Percentiles rank a stretch among this genome's conserved stretches.
Evolutionary conservation across 2,888 invertebrate species (phyloP).

Genomic region (Leistus spinibarbis): DNA sequence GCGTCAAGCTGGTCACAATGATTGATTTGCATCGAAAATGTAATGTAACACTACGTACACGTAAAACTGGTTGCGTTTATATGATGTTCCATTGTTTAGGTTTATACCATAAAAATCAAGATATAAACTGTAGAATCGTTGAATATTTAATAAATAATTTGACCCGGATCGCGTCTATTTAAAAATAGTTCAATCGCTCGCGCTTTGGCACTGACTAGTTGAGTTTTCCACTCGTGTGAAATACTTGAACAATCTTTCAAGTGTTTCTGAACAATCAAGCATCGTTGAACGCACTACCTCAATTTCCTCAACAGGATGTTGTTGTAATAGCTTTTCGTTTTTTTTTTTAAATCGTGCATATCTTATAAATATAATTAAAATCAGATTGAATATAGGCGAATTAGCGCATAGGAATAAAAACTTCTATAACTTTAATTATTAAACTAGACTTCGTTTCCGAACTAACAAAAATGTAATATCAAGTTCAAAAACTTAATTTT

Average conservation of each 20-base stretch:
- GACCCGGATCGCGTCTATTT: not conserved
- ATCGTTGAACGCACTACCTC: not conserved
- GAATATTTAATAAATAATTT: not conserved
- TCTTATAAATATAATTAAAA: not conserved
- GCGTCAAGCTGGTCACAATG: no score
- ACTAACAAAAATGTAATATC: not conserved
- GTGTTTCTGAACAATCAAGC: not conserved
- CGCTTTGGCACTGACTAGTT: not conserved
- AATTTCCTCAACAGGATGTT: not conserved
- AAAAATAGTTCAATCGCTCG: not conserved
- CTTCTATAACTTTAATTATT: not conserved
- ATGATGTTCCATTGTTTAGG: no score
- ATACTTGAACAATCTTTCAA: not conserved
- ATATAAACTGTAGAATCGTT: not conserved
- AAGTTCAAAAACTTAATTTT: not conserved
- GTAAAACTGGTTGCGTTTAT: no score
- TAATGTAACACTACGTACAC: no score
- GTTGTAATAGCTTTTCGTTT: not conserved
- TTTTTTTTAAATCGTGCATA: no score
- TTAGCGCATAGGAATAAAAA: not conserved
- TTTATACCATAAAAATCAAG: no score
- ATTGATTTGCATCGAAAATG: no score
- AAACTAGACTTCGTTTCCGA: no score
- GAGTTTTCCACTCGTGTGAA: not conserved
- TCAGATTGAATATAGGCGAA: not conserved